Evolutionary conservation across 2,888 invertebrate genomes (phyloP).

Genomic region (Drosophila meridionalis): DNA sequence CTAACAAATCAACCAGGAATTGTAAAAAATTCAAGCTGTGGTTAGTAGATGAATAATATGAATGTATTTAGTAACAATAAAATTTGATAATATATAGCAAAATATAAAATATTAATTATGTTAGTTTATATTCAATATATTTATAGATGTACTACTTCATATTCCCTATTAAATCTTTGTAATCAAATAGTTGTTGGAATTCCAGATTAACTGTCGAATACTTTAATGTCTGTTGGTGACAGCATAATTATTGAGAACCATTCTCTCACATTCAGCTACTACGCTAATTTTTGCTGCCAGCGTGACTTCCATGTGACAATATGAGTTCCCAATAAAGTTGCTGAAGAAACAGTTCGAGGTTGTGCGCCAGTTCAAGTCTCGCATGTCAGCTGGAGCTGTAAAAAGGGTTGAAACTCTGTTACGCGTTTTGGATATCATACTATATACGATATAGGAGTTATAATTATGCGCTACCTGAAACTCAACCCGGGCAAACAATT

Average conservation of each 20-base stretch:
- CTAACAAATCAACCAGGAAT: background rate
- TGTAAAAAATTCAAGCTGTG: background rate
- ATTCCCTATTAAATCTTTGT: background rate
- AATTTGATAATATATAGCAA: background rate
- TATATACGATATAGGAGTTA: slow-evolving; percentile 50
- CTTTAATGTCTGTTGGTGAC: slow-evolving; percentile 61
- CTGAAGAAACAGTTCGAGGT: slow-evolving; percentile 9
- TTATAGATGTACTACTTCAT: background rate
- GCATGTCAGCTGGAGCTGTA: slow-evolving; percentile 8
- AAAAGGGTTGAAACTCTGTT: slow-evolving; percentile 63
- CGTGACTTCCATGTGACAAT: slow-evolving; percentile 26
- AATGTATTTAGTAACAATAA: background rate
- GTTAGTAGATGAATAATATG: background rate
- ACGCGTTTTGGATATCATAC: slow-evolving; percentile 28
- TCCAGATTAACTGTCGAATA: background rate
- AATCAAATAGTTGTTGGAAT: slow-evolving; percentile 11
- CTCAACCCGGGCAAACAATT: slow-evolving; percentile 63
- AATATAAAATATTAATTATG: background rate
- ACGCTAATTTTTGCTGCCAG: slow-evolving; percentile 20
- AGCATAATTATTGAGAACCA: slow-evolving; percentile 68
- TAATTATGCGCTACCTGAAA: slow-evolving; percentile 63
- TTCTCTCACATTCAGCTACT: slow-evolving; percentile 7
- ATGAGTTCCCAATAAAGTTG: slow-evolving; percentile 31
- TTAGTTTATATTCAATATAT: background rate
- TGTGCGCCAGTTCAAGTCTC: background rate